These are phyloP conservation scores for Steatocranus sp. DNA, from an alignment of 2,797 vertebrate species.

Conservation along the genomic window DNA sequence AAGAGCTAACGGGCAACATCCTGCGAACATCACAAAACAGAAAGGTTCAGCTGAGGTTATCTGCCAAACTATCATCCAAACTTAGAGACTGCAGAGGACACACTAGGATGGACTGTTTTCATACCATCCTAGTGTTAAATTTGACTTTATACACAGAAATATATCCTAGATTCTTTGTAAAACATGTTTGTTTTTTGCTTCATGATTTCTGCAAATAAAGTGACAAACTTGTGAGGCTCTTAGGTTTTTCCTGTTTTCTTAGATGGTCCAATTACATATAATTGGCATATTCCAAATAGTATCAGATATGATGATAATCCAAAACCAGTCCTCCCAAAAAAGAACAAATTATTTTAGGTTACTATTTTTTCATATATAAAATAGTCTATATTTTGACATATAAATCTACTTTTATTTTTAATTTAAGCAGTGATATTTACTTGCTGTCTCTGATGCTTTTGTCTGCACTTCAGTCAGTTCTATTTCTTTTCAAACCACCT, in stretches of 20 bases:
- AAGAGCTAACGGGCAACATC: conserved; percentile 21
- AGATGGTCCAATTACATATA: neutral
- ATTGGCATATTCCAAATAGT: neutral
- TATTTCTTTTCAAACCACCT: neutral
- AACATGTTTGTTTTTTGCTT: neutral
- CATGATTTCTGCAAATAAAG: neutral
- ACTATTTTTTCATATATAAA: neutral
- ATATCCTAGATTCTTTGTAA: neutral
- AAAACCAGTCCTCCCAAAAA: neutral
- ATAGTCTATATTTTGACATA: neutral
- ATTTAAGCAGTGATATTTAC: neutral
- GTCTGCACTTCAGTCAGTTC: neutral
- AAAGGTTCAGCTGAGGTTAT: neutral
- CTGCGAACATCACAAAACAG: neutral
- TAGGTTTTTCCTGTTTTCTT: neutral
- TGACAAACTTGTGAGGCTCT: neutral
- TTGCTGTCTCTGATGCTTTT: fast-evolving
- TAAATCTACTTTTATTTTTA: neutral
- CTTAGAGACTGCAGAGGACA: neutral
- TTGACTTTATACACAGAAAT: neutral
- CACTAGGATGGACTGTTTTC: neutral
- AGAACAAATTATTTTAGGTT: neutral
- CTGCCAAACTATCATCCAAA: neutral
- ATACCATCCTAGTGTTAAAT: neutral
- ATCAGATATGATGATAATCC: neutral